Conservation (phyloP, 2,113 vertebrate species). For the Lepisosteus osseus region DNA sequence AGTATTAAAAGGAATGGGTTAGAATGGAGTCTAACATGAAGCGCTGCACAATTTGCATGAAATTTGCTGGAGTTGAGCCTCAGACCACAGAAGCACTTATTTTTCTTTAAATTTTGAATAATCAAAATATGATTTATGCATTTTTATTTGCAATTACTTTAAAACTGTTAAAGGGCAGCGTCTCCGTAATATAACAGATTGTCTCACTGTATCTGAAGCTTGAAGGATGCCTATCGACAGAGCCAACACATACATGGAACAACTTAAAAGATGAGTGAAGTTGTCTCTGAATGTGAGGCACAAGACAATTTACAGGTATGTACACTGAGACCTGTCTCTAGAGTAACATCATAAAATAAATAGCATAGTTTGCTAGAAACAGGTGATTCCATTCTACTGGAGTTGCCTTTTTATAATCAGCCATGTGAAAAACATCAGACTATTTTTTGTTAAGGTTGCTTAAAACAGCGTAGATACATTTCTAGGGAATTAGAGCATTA, state of each 20-base stretch:
- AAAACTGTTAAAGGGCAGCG: too few relatives aligned
- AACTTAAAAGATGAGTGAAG: constrained; percentile 7
- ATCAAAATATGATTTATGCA: too few relatives aligned
- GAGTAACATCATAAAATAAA: constrained; percentile 3
- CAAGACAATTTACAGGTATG: constrained; percentile 12
- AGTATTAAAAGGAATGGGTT: too few relatives aligned
- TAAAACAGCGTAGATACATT: background rate
- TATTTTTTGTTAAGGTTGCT: background rate
- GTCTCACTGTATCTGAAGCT: background rate
- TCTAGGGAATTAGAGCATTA: background rate
- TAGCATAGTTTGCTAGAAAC: constrained; percentile 4
- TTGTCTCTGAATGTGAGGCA: constrained; percentile 10
- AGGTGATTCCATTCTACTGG: background rate
- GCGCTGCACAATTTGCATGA: too few relatives aligned
- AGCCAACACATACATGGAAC: constrained; percentile 12
- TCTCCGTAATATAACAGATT: too few relatives aligned
- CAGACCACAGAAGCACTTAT: too few relatives aligned
- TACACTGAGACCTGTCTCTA: background rate
- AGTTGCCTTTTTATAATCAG: constrained; percentile 2
- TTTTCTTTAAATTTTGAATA: too few relatives aligned
- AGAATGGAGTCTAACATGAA: too few relatives aligned
- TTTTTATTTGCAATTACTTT: too few relatives aligned
- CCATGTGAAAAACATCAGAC: background rate
- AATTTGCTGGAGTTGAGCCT: too few relatives aligned
- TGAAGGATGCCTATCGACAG: constrained; percentile 15